Evolutionary conservation across 2,888 invertebrate genomes (phyloP).

Genomic region (Hyles lineata): DNA sequence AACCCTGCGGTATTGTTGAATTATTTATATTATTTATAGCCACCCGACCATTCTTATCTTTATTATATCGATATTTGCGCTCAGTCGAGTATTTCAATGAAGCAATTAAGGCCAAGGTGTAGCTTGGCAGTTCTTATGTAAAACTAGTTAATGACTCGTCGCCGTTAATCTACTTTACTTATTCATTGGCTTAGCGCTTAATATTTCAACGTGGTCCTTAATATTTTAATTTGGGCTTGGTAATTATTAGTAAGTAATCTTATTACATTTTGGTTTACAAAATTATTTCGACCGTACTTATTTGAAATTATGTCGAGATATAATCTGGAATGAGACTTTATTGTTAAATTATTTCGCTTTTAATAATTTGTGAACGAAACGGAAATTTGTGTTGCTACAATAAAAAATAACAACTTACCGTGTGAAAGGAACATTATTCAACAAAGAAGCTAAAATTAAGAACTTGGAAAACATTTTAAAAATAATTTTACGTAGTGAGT

Average conservation of each 20-base stretch:
- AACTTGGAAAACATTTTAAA: too few species aligned
- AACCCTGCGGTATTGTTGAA: slow-evolving; percentile 21
- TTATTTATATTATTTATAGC: background rate
- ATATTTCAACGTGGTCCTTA: slow-evolving; percentile 6
- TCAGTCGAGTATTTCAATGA: background rate
- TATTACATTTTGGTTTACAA: slow-evolving; percentile 24
- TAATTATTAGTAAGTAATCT: slow-evolving; percentile 12
- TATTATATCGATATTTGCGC: background rate
- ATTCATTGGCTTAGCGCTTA: slow-evolving; percentile 8
- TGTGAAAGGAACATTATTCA: background rate
- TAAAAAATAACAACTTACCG: background rate
- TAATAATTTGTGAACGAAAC: background rate
- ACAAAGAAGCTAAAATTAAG: background rate
- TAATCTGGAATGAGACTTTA: slow-evolving; percentile 11
- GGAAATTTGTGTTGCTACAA: background rate
- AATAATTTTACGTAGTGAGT: too few species aligned
- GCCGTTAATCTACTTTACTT: slow-evolving; percentile 23
- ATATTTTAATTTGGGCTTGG: slow-evolving; percentile 19
- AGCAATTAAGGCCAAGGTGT: slow-evolving; percentile 17
- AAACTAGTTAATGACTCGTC: slow-evolving; percentile 6
- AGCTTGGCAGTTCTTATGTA: slow-evolving; percentile 21
- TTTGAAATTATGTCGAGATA: slow-evolving; percentile 12
- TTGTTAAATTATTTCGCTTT: slow-evolving; percentile 8
- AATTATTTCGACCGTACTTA: slow-evolving; percentile 7
- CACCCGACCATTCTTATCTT: background rate